Conservation (phyloP, 2,113 vertebrate species). For the Colaptes auratus region DNA sequence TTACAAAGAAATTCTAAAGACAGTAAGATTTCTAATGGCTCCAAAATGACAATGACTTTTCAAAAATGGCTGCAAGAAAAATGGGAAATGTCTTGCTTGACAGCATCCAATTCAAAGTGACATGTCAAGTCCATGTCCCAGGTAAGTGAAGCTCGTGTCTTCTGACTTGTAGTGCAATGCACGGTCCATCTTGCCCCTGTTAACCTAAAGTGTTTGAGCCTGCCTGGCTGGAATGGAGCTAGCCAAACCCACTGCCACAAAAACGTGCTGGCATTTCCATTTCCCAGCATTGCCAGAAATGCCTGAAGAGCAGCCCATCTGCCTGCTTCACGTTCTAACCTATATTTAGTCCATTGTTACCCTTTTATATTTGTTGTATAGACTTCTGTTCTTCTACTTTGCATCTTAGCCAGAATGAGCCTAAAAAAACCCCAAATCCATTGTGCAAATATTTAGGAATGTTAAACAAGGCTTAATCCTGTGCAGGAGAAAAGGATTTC, state of each 20-base stretch:
- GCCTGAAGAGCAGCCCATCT: neutral
- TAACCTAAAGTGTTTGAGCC: neutral
- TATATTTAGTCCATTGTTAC: neutral
- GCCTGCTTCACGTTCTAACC: neutral
- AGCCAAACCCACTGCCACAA: neutral
- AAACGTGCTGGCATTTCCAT: neutral
- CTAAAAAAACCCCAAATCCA: neutral
- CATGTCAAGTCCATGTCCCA: fast-evolving
- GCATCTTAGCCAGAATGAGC: neutral
- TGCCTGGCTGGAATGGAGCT: neutral
- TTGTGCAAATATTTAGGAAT: neutral
- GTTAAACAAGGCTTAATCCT: neutral
- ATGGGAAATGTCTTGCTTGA: neutral
- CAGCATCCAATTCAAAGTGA: neutral
- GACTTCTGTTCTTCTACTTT: constrained; percentile 4
- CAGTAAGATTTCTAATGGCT: neutral
- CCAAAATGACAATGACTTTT: neutral
- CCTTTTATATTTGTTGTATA: neutral
- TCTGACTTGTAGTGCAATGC: neutral
- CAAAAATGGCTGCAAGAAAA: neutral
- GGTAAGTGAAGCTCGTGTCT: neutral
- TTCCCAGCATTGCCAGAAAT: neutral
- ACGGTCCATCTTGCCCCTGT: neutral
- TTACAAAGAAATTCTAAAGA: neutral
- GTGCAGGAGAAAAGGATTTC: neutral